Evolutionary conservation across 2,113 vertebrate species (phyloP).

Genomic region (Empidonax alnorum): DNA sequence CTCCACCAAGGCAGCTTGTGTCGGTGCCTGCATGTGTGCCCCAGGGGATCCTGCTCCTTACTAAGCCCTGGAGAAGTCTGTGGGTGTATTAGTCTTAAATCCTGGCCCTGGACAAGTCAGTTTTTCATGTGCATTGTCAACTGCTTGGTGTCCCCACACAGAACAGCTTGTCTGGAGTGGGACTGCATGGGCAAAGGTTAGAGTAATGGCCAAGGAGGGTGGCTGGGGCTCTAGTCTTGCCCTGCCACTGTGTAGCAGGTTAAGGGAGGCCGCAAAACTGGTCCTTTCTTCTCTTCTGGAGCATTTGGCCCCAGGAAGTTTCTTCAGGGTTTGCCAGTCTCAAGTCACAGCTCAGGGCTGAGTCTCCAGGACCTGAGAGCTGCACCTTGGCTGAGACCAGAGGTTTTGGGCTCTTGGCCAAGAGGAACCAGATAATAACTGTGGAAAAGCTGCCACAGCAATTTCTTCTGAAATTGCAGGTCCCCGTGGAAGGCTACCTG

Average conservation of each 20-base stretch:
- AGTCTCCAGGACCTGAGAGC: background rate
- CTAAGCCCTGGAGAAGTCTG: background rate
- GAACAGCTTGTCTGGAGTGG: background rate
- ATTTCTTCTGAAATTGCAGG: background rate
- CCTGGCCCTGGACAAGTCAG: background rate
- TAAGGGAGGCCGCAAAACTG: background rate
- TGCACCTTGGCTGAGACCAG: background rate
- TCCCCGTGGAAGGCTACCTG: background rate
- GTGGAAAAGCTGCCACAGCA: background rate
- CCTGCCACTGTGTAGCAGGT: accelerated
- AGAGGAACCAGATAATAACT: background rate
- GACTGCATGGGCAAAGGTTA: background rate
- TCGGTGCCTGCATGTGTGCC: background rate
- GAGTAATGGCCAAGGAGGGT: background rate
- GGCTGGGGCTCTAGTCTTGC: background rate
- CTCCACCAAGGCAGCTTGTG: background rate
- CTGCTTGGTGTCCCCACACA: accelerated
- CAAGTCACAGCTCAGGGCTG: background rate
- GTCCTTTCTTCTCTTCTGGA: background rate
- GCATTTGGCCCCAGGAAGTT: background rate
- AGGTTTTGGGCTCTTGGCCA: background rate
- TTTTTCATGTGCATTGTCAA: background rate
- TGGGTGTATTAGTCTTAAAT: background rate
- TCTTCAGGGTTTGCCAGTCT: background rate
- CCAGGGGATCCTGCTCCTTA: background rate